Base-by-base conservation (phyloP, 1,140 invertebrate genomes). In the Achroia grisella region DNA sequence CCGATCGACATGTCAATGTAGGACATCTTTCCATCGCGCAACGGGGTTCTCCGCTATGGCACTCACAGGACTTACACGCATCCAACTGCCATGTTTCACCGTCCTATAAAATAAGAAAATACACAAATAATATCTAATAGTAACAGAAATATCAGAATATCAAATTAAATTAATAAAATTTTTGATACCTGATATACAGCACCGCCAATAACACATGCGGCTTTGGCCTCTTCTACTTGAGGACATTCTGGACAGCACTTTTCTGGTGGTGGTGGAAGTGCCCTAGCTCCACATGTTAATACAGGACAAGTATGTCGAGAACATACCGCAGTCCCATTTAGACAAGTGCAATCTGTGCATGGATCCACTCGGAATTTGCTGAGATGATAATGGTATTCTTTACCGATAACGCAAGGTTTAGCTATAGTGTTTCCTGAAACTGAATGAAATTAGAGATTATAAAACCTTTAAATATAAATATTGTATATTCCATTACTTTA, bases 31-130 rank as follows among this genome's bases (percentile, higher is more conserved):
- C 90, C 82, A 92, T 91, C 3, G 91, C 91, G 82, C 96, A 98
- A 1, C 91, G 89, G 2, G 94, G 90, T 67, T 91, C 91, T 17
- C 95, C 95, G 13, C 90, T 88, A 35, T 90, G 89, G 77, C 96
- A 98, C 47, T 87, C 84, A 50, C 96, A 98, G 10, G 92, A 92
- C 52, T 94, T 94, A 75, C 96, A 98, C 8, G 91, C 89, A 71
- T 96, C 94, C 63, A 95, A 87, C 62, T 91, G 89, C 95, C 95
- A 97, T 17, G 89, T 89, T 68, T 95, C 92, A 61, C 95, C 95
- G 86, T 95, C 91, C 93, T 95, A 87, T 65, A 89, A 88, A 11
- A 52, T 63, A 1, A 60, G 39, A 31, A 48, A 46, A 39, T 3
- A 23, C n/a, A n/a, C n/a, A n/a, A 3, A 23, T 23, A 23, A 3